Conservation (phyloP, 2,113 vertebrate species). For the Heteronetta atricapilla region DNA sequence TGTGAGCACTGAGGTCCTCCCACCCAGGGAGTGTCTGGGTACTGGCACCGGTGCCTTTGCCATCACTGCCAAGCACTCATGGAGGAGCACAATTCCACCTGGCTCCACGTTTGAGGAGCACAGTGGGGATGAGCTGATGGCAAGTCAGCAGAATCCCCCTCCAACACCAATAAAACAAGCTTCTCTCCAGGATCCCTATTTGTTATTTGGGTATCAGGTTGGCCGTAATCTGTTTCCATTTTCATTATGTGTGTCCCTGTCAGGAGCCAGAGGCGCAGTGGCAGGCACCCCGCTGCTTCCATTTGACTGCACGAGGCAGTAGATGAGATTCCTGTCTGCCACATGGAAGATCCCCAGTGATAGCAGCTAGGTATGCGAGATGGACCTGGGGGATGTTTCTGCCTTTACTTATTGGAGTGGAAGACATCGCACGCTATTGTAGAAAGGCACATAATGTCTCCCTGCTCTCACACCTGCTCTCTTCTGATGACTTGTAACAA, state of each 20-base stretch:
- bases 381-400: constrained; percentile 56
- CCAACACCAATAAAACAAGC: background rate
- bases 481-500: constrained; percentile 21
- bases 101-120: background rate
- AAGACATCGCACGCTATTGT: background rate
- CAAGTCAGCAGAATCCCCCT: constrained; percentile 6
- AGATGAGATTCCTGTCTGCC: constrained; percentile 76
- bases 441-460: constrained; percentile 13
- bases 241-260: constrained; percentile 43
- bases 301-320: constrained; percentile 58
- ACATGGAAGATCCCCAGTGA: constrained; percentile 63
- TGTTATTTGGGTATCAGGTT: constrained; percentile 49
- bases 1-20: fast-evolving
- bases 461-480: constrained; percentile 8
- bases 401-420: constrained; percentile 42
- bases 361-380: constrained; percentile 67
- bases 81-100: background rate
- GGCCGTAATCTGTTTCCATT: constrained; percentile 66
- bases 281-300: constrained; percentile 68
- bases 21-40: fast-evolving
- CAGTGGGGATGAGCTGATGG: background rate
- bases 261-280: constrained; percentile 63
- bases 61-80: background rate
- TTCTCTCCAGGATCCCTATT: constrained; percentile 30
- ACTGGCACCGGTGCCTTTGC: fast-evolving